Evolutionary conservation across 2,888 invertebrate genomes (phyloP), one percentile per base, ranked within the genome.

Genomic region (Pediacus dermestoides): DNA sequence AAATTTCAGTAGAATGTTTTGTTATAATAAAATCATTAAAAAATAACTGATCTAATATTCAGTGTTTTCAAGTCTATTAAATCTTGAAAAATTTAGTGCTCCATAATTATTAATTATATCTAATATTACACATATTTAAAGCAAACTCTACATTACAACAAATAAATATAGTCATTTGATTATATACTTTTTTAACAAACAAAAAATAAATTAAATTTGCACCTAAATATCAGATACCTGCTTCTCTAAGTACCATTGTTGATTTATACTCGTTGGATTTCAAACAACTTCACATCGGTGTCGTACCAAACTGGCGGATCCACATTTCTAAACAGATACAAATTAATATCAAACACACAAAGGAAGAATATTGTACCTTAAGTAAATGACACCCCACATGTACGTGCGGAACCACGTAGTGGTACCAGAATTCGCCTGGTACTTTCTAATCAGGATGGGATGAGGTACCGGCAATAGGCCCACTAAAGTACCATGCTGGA

Each of bases 251-350:
- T 23, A n/a, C 23, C 3, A 18, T 18, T 6, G 8, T 25, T 25
- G 3, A 10, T 28, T 81, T 81, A 92, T 42, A 93, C 88, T 61
- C 91, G 78, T 68, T 99, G 97, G 61, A 99, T 97, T 76, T 99
- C 99, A 73, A 99, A 99, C 47, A 99, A 75, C 70, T 96, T 96
- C 33, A 99, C 97, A 63, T 97, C 93, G 0, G 99, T 99, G 68
- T 99, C 97, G 70, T 96, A 97, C 99, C 99, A 99, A 53, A 99
- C 88, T 0, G 99, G 96, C 7, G 99, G 99, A 66, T 97, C 96
- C 36, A 95, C 88, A 71, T 99, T 99, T 60, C 95, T 91, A 73
- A 28, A 77, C 72, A 42, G 53, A 42, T 44, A 37, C 32, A 26
- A 35, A 32, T 33, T 16, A 23, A 33, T 25, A 33, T 23, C 10